Base-by-base conservation (phyloP, 2,888 invertebrate species). In the Cabera pusaria region DNA sequence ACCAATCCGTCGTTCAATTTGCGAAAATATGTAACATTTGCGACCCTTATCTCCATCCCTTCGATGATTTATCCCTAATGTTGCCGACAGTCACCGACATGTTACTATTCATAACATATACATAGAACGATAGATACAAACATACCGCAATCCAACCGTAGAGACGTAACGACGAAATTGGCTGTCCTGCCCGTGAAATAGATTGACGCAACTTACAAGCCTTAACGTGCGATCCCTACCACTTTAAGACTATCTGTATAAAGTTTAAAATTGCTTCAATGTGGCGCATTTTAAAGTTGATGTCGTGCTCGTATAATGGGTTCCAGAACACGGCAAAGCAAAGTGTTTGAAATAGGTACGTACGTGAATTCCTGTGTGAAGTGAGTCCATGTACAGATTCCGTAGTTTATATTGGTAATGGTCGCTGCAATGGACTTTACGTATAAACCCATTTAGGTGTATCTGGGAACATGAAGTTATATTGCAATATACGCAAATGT, bases 121-220 rank as follows among this genome's bases (percentile, higher is more conserved):
- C 28, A 18, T 41, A 8, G 31, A n/a, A n/a, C n/a, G n/a, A n/a
- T n/a, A n/a, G n/a, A 37, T 5, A 8, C 41, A 20, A 7, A 38
- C 25, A 41, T 22, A 29, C 25, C 31, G 25, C 25, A 17, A 34
- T 45, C 54, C 56, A 62, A 67, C 62, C 55, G 57, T 52, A 46
- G 56, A 58, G 62, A 59, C 52, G 56, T 57, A 57, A 59, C 64
- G 60, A 65, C 66, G 60, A 74, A 78, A 78, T 79, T 79, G 79
- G 72, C 69, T 74, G 72, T 74, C 73, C 66, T 61, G 54, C 58
- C 61, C 57, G 52, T 57, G 67, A 70, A 75, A 75, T 75, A 67
- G 72, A 74, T 71, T 67, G 68, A 58, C 46, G 39, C 61, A 37
- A 56, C 65, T 72, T 66, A 58, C 64, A 52, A 57, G 26, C 16